Evolutionary conservation across 1,140 invertebrate genomes (phyloP).

Genomic region (Amyelois transitella): DNA sequence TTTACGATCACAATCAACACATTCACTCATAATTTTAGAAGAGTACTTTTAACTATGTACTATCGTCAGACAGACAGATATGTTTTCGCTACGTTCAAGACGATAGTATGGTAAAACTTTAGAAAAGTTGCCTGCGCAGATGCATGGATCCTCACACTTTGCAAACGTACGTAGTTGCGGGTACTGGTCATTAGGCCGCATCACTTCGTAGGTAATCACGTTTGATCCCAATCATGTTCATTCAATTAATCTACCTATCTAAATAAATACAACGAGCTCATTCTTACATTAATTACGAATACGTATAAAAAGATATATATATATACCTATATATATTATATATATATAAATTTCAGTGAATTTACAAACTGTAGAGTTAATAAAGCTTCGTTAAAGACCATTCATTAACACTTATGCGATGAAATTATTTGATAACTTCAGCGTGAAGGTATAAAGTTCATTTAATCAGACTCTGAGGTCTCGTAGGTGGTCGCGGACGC

Average conservation of each 20-base stretch:
- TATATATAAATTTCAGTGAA: conserved; percentile 69
- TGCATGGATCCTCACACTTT: conserved; percentile 9
- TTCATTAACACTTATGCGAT: conserved; percentile 65
- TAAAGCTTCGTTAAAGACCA: conserved; percentile 72
- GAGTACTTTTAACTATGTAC: conserved; percentile 16
- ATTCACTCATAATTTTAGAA: conserved; percentile 16
- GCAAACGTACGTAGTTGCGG: conserved; percentile 23
- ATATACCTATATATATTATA: conserved; percentile 25
- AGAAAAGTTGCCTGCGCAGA: conserved; percentile 3
- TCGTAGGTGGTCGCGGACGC: conserved; percentile 42
- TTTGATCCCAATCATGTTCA: conserved; percentile 68
- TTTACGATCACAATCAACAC: conserved; percentile 21
- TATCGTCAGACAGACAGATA: conserved; percentile 52
- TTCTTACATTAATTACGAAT: conserved; percentile 63
- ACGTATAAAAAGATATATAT: conserved; percentile 66
- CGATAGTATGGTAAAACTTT: conserved; percentile 13
- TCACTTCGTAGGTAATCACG: conserved; percentile 50
- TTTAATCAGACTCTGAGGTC: conserved; percentile 29
- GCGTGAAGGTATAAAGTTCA: conserved; percentile 65
- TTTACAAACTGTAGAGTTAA: conserved; percentile 71
- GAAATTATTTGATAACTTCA: conserved; percentile 72
- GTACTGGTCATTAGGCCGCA: conserved; percentile 55
- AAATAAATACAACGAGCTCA: conserved; percentile 64
- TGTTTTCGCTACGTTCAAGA: conserved; percentile 30
- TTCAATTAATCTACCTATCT: conserved; percentile 65